phyloP scores from a whole-genome alignment of 2,888 invertebrate genomes.

The Taphrorychus bicolor region DNA sequence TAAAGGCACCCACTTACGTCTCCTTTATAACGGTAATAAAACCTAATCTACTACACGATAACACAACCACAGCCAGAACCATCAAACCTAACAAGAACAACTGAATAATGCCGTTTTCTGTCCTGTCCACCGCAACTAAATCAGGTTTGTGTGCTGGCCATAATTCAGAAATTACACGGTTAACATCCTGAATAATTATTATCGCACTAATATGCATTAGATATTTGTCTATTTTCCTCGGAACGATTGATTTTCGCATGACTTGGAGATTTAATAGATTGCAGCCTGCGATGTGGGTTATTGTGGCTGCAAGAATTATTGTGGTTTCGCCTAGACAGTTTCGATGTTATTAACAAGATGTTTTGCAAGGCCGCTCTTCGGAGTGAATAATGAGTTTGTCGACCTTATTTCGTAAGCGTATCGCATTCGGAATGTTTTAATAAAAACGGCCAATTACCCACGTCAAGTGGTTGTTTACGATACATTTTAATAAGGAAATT shows the following conservation, averaged over 20 bases:
- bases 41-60: background rate
- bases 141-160: slow-evolving; percentile 35
- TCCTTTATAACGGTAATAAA: background rate
- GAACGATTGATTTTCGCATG: background rate
- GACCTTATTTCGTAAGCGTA: background rate
- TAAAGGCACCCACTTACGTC: background rate
- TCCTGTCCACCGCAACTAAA: slow-evolving; percentile 26
- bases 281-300: background rate
- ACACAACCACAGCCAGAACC: background rate
- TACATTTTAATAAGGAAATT: background rate
- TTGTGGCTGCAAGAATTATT: background rate
- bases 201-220: background rate
- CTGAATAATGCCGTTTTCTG: background rate
- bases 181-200: slow-evolving; percentile 31
- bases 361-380: background rate
- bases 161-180: slow-evolving; percentile 27
- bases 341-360: background rate
- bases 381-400: background rate
- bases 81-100: background rate
- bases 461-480: background rate
- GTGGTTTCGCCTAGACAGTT: background rate
- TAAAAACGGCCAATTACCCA: background rate
- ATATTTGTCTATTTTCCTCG: background rate
- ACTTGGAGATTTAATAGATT: background rate
- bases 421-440: background rate